Conservation (phyloP, 2,797 vertebrate species). For the Phrynocephalus vlangalii region DNA sequence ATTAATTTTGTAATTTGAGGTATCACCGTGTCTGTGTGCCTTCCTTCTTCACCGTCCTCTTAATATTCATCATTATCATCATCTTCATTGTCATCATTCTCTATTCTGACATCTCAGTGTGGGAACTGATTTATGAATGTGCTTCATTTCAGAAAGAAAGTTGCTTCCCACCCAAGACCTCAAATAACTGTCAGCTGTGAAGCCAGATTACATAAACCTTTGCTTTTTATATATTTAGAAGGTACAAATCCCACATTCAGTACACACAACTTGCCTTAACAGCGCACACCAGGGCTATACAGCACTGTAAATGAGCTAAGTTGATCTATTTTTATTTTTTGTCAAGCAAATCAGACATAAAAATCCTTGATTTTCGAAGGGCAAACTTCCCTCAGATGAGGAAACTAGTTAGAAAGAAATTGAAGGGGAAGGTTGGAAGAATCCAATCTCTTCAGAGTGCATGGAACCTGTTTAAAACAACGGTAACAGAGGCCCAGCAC, state of each 20-base stretch:
- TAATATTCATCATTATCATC: too few relatives aligned
- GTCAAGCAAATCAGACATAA: too few relatives aligned
- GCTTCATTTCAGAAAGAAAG: slow-evolving; percentile 25
- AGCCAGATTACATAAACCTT: slow-evolving; percentile 58
- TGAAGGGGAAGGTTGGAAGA: too few relatives aligned
- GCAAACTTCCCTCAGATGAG: too few relatives aligned
- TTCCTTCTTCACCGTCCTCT: background rate
- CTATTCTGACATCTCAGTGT: slow-evolving; percentile 45
- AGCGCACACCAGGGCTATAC: slow-evolving; percentile 37
- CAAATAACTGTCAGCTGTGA: slow-evolving; percentile 56
- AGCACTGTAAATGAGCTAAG: background rate
- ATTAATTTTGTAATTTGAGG: too few relatives aligned
- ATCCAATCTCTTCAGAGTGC: too few relatives aligned
- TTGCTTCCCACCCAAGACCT: slow-evolving; percentile 55
- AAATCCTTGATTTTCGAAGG: too few relatives aligned
- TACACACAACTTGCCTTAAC: slow-evolving; percentile 44
- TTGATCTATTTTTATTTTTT: background rate
- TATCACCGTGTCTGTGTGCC: too few relatives aligned
- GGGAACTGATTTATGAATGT: slow-evolving; percentile 51
- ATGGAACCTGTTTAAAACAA: too few relatives aligned
- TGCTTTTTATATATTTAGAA: slow-evolving; percentile 43
- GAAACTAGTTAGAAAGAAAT: too few relatives aligned
- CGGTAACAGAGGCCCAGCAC: too few relatives aligned
- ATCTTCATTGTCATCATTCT: slow-evolving; percentile 32
- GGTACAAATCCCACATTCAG: slow-evolving; percentile 47